phyloP scores from a whole-genome alignment of 2,113 vertebrate species.

The Blennius ocellaris region DNA sequence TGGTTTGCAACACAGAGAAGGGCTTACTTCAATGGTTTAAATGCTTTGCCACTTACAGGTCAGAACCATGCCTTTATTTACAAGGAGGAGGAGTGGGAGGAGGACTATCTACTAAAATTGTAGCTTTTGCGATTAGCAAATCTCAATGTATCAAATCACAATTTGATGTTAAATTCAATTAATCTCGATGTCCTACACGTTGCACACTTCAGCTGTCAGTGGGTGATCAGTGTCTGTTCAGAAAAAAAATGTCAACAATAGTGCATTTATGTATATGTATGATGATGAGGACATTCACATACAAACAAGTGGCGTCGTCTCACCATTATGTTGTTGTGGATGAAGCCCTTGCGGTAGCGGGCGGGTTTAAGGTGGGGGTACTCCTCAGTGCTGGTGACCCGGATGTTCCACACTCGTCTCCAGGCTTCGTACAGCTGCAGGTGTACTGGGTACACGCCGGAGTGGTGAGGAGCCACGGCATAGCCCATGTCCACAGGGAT shows the following conservation, averaged over 20 bases:
- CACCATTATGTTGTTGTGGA: conserved; percentile 96
- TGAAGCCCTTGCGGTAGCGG: conserved; percentile 92
- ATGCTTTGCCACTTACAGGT: too few relatives aligned
- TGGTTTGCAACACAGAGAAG: too few relatives aligned
- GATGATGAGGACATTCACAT: conserved; percentile 25
- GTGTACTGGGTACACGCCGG: conserved; percentile 96
- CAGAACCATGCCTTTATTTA: too few relatives aligned
- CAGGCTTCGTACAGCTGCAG: conserved; percentile 97
- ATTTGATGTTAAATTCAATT: too few relatives aligned
- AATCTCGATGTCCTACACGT: too few relatives aligned
- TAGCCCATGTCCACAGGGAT: conserved; percentile 96
- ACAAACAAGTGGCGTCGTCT: conserved; percentile 42
- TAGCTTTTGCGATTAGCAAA: too few relatives aligned
- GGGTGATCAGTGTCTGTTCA: too few relatives aligned
- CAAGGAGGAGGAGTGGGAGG: too few relatives aligned
- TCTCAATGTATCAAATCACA: too few relatives aligned
- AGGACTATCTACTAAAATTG: too few relatives aligned
- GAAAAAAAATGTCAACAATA: background rate
- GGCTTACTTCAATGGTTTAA: too few relatives aligned
- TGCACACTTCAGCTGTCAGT: too few relatives aligned
- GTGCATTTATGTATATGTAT: conserved; percentile 3
- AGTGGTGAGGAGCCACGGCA: conserved; percentile 96
- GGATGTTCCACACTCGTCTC: conserved; percentile 95
- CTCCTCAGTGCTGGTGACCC: conserved; percentile 97
- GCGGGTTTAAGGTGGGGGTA: conserved; percentile 98